Percentiles rank a stretch among this genome's conserved stretches.
Conservation (phyloP, 2,797 vertebrate genomes). For the Echiichthys vipera region DNA sequence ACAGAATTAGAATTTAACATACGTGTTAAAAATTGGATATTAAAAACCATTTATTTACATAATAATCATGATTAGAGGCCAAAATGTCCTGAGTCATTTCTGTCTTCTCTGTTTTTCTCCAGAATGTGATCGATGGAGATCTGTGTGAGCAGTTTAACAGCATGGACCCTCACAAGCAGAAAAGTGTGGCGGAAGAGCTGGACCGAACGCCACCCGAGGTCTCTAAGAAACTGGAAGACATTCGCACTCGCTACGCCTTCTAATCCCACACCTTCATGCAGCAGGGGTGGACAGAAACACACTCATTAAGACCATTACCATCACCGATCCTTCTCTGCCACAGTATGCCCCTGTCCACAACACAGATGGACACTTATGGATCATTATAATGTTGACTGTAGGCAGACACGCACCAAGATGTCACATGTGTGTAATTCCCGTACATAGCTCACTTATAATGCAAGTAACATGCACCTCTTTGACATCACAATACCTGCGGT, state of each 20-base stretch:
- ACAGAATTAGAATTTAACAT: too few species aligned
- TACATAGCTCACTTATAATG: not conserved
- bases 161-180: constrained; percentile 99
- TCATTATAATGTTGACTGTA: not conserved
- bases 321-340: not conserved
- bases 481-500: not conserved
- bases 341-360: not conserved
- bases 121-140: constrained; percentile 99
- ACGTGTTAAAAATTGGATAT: too few species aligned
- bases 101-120: constrained; percentile 6
- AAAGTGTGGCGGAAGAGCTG: constrained; percentile 96
- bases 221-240: constrained; percentile 98
- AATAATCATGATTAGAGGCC: not conserved
- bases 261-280: constrained; percentile 63
- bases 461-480: not conserved
- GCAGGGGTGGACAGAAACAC: not conserved
- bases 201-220: constrained; percentile 97
- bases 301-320: not conserved
- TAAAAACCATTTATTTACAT: too few species aligned
- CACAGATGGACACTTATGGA: not conserved
- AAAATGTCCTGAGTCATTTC: not conserved
- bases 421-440: not conserved
- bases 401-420: not conserved
- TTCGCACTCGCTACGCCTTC: constrained; percentile 97
- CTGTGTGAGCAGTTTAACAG: constrained; percentile 99